Evolutionary conservation across 1,140 invertebrate genomes (phyloP), one percentile per base, ranked within the genome.

Genomic region (Plectus sambesii): DNA sequence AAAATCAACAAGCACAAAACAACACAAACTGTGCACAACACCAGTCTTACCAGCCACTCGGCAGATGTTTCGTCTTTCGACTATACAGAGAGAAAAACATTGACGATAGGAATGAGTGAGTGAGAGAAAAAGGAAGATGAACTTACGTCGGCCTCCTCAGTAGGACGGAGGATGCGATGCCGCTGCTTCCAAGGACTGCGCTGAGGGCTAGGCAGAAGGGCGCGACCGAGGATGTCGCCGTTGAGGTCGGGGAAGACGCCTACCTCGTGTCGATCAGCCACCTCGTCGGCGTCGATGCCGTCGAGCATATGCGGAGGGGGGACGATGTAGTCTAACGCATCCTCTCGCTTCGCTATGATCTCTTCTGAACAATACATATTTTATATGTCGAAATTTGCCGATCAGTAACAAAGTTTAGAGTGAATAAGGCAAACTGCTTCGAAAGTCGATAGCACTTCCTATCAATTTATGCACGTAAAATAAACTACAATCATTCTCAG

Each of bases 291-390:
- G 36, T 42, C 25, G 5, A 47, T 38, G 5, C 57, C 51, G 23
- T 35, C 30, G n/a, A 61, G 27, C 6, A 20, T 6, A 40, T 53
- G 61, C 20, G 61, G 61, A 17, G 45, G 33, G 0, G 58, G 61
- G 17, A 63, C 55, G 5, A 63, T 53, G 41, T 63, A 62, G 33
- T 75, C 82, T 76, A 70, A 57, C 76, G 75, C 54, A 44, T 75
- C 78, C 2, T 86, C 84, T 29, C 79, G 76, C 39, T 78, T 79
- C 37, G 82, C 81, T 65, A 85, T 80, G 49, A 84, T 79, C 65
- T 88, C 84, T 2, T 84, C 79, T 65, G 79, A 80, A 24, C 73
- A 77, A 22, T 83, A 72, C 60, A 82, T 74, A 60, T 82, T 80
- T 55, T 84, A 81, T 36, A 86, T 69, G 5, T 78, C 70, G 42